These are phyloP conservation scores for Lota lota DNA, from an alignment of 2,113 vertebrate species.

Conservation along the genomic window DNA sequence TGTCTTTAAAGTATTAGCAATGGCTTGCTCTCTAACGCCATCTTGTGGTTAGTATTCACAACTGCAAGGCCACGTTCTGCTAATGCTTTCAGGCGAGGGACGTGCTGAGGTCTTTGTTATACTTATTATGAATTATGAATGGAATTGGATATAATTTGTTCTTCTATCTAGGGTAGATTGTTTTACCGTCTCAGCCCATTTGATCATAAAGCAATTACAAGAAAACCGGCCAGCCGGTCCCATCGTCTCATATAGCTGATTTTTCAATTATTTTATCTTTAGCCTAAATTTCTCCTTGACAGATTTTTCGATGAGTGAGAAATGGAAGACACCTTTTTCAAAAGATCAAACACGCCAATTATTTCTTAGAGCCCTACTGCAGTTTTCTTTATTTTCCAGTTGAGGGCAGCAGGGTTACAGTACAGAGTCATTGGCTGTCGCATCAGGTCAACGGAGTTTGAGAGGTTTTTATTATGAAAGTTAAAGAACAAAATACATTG, in stretches of 20 bases:
- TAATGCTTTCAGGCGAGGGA: neutral
- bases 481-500: too few relatives aligned
- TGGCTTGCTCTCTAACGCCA: slow-evolving; percentile 10
- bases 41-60: slow-evolving; percentile 21
- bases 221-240: neutral
- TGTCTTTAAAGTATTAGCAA: slow-evolving; percentile 8
- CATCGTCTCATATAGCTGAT: neutral
- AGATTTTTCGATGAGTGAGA: neutral
- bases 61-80: slow-evolving; percentile 4
- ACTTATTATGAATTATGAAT: neutral
- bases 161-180: neutral
- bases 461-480: too few relatives aligned
- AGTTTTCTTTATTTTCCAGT: slow-evolving; percentile 33
- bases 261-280: too few relatives aligned
- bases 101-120: too few relatives aligned
- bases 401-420: slow-evolving; percentile 50
- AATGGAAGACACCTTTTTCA: neutral
- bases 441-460: too few relatives aligned
- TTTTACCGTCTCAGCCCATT: neutral
- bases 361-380: slow-evolving; percentile 8
- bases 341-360: neutral
- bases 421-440: too few relatives aligned
- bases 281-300: neutral
- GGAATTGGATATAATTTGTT: neutral
- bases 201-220: neutral